A percentile compares a stretch with the other conserved stretches of the same genome.
These are phyloP conservation scores for Pristis pectinata DNA, from an alignment of 2,797 vertebrate genomes.

Conservation along the genomic window DNA sequence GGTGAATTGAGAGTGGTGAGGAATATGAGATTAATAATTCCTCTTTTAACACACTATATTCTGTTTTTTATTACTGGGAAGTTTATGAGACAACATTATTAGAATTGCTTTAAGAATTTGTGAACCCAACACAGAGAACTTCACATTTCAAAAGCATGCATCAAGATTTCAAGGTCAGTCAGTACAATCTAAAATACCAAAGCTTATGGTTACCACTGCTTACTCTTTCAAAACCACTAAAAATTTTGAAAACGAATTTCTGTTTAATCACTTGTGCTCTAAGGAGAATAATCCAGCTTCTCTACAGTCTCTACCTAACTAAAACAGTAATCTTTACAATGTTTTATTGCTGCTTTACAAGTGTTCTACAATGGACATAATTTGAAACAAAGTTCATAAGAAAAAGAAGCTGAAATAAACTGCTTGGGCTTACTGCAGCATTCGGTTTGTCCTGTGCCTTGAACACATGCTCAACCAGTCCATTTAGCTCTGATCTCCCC, in stretches of 20 bases:
- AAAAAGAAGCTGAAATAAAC: too few species aligned
- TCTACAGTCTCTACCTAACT: not conserved
- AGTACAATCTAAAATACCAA: not conserved
- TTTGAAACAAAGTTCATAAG: not conserved
- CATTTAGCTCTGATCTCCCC: too few species aligned
- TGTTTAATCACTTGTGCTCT: not conserved
- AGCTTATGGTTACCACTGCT: not conserved
- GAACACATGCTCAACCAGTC: too few species aligned
- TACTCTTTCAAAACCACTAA: not conserved
- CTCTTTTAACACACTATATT: not conserved
- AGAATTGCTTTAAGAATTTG: not conserved
- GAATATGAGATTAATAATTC: not conserved
- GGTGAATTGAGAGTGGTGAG: not conserved
- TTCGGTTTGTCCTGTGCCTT: too few species aligned
- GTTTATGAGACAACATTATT: not conserved
- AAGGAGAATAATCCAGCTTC: not conserved
- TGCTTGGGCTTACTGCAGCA: too few species aligned
- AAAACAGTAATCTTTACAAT: not conserved
- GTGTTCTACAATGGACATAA: not conserved
- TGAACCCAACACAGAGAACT: not conserved
- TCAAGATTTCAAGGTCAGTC: not conserved
- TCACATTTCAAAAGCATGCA: not conserved
- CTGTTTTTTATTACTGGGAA: not conserved
- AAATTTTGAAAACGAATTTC: not conserved
- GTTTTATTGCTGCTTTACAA: not conserved